Conservation (phyloP, 2,797 vertebrate genomes). For the Scyliorhinus canicula region DNA sequence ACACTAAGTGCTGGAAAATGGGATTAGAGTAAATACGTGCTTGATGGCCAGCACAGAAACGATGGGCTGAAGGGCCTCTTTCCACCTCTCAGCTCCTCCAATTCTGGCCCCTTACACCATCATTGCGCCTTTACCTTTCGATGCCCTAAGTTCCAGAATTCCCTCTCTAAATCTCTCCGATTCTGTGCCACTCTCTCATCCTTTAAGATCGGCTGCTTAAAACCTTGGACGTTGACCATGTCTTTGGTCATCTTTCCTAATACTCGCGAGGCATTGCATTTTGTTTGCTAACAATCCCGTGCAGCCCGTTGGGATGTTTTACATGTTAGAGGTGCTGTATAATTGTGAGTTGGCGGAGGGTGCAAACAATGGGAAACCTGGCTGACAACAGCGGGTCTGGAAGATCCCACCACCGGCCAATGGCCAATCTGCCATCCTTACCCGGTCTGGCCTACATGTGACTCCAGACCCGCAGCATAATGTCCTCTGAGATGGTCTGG, state of each 20-base stretch:
- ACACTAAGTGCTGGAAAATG: too few relatives aligned
- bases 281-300: background rate
- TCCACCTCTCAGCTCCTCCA: background rate
- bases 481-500: background rate
- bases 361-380: too few relatives aligned
- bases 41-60: too few relatives aligned
- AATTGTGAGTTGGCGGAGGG: background rate
- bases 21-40: too few relatives aligned
- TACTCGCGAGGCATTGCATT: background rate
- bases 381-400: too few relatives aligned
- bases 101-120: background rate
- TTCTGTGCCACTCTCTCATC: background rate
- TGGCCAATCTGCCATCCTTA: background rate
- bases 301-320: background rate
- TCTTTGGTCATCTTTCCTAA: background rate
- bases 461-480: background rate
- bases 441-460: background rate
- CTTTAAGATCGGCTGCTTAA: background rate
- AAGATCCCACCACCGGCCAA: too few relatives aligned
- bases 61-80: too few relatives aligned
- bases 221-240: background rate
- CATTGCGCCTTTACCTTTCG: background rate
- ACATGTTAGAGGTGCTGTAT: background rate
- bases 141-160: background rate
- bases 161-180: background rate